Evolutionary conservation across 2,113 vertebrate genomes (phyloP), one percentile per base, ranked within the genome.

Genomic region (Microtus oregoni): DNA sequence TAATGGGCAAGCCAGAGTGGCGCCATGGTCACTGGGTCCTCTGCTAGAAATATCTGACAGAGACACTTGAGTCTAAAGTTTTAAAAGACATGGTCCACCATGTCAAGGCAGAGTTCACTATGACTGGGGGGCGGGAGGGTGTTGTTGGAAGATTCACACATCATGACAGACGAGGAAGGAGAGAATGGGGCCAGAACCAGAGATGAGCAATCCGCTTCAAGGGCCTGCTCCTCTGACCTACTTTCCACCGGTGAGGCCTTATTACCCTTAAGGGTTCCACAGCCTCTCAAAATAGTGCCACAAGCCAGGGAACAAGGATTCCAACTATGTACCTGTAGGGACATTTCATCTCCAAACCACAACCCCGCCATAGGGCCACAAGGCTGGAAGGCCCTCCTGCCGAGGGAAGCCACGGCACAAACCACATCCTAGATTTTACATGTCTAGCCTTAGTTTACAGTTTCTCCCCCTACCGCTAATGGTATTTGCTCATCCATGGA

Each of bases 311-410:
- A 52, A n/a, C 44, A n/a, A 87, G 65, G 24, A 70, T 70, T 70
- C 65, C 14, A 87, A n/a, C 61, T 50, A 70, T n/a, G 67, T 70
- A 20, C 11, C 44, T 50, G 65, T 35, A 50, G 41, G 67, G 32
- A 70, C 44, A 70, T 87, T 70, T 70, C 85, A 70, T 70, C 85
- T 22, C 67, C 63, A 68, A 87, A 87, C 85, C 67, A 87, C 85
- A n/a, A 24, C 44, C 65, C 44, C n/a, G 7, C 67, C 65, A 50
- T 70, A 35, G 85, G 47, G 67, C 61, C 85, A 52, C 63, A 67
- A 68, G 85, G 44, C 67, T 72, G 47, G 50, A 68, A 17, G 20
- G 7, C 15, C 68, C 32, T 58, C 38, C 67, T 58, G 61, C 24
- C 38, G 50, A 26, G 20, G 47, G 7, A 68, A 68, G 24, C 44